Evolutionary conservation across 2,113 vertebrate species (phyloP), one percentile per base, ranked within the genome.

Genomic region (Leucoraja erinaceus): DNA sequence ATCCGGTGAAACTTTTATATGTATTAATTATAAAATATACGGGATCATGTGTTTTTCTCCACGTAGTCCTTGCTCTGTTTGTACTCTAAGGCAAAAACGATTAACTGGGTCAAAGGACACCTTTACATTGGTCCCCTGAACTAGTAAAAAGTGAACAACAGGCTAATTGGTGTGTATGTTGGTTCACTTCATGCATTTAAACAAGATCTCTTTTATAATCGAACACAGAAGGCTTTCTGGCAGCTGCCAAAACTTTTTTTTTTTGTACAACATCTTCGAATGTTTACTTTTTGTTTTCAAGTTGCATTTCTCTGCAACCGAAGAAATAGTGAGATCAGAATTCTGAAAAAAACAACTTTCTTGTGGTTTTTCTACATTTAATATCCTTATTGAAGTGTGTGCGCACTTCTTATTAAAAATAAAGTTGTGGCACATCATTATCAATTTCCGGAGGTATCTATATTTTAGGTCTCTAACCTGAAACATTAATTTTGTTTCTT

Each of bases 111-210:
- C 56, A 84, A 84, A 59, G 9, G 33, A 11, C 28, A 86, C 54
- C 56, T 33, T 66, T 88, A 88, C 83, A 66, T 88, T 63, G n/a
- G 28, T 63, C 12, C 28, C 59, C 38, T 31, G 59, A 88, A 77
- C 31, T 33, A 33, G 75, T 33, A 77, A 77, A 77, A 88, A 88
- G 59, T 66, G 56, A 88, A 88, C 83, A 84, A 63, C 59, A 18
- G 83, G 31, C 59, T 66, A 88, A 88, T 66, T 88, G 5, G 59
- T 61, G 61, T 66, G 83, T 63, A 31, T n/a, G n/a, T 66, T 59
- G 56, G 83, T 88, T 88, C 83, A 88, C 83, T 88, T 88, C 59
- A 63, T 88, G 83, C 83, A 88, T 88, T 88, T 66, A 63, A 88
- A 88, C 83, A 88, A 88, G 83, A 61, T 66, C 59, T 88, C n/a